phyloP scores from a whole-genome alignment of 2,797 vertebrate species.

The Arctocebus calabarensis region DNA sequence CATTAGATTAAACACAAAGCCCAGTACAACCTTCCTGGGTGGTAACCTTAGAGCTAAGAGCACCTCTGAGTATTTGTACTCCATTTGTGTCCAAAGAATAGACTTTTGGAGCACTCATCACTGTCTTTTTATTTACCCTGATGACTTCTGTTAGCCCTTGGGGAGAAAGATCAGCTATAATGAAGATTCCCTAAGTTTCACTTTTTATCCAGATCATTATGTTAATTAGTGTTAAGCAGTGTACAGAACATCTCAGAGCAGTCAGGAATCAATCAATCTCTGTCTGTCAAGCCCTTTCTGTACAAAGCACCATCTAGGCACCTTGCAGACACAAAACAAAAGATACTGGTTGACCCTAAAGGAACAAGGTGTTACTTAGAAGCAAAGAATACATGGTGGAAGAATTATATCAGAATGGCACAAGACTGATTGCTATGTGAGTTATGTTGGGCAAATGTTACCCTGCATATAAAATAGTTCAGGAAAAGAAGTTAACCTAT shows the following conservation, averaged over 20 bases:
- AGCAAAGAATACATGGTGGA: neutral
- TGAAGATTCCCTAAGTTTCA: slow-evolving; percentile 33
- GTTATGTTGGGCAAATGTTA: neutral
- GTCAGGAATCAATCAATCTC: neutral
- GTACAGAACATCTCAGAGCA: neutral
- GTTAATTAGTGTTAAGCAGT: neutral
- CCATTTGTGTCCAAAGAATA: neutral
- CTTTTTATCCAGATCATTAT: neutral
- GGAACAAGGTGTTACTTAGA: neutral
- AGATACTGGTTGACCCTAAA: neutral
- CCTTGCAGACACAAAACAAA: neutral
- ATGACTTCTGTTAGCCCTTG: slow-evolving; percentile 47
- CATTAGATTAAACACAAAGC: neutral
- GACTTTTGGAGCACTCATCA: neutral
- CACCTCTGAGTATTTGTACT: neutral
- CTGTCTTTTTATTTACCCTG: neutral
- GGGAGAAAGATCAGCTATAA: neutral
- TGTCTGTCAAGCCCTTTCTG: neutral
- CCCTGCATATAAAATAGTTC: neutral
- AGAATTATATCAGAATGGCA: slow-evolving; percentile 3
- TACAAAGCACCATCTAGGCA: neutral
- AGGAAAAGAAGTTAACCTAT: neutral
- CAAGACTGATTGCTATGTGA: neutral
- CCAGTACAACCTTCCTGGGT: neutral
- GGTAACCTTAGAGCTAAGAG: neutral